Conservation (phyloP, 2,113 vertebrate species). For the Dromiciops gliroides region DNA sequence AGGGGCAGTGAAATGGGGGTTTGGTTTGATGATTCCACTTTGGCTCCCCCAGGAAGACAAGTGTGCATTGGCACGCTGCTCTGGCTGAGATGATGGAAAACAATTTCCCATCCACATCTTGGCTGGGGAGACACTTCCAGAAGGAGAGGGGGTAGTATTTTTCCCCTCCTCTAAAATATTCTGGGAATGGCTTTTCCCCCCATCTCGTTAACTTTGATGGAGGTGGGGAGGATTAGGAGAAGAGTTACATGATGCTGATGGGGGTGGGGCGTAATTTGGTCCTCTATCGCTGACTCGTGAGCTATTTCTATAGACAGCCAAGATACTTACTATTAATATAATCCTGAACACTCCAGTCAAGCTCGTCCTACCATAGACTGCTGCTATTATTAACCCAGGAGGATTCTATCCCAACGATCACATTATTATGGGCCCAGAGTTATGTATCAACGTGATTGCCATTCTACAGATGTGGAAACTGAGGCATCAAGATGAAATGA, state of each 20-base stretch:
- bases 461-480: not conserved
- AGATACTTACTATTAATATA: not conserved
- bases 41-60: not conserved
- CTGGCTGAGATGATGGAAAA: constrained; percentile 54
- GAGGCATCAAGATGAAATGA: not conserved
- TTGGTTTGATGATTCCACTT: not conserved
- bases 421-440: not conserved
- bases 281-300: not conserved
- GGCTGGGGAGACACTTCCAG: constrained; percentile 17
- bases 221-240: not conserved
- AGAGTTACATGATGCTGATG: not conserved
- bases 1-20: not conserved
- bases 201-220: not conserved
- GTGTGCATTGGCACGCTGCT: not conserved
- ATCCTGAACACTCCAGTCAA: not conserved
- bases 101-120: constrained; percentile 13
- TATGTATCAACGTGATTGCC: not conserved
- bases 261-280: too few relatives aligned
- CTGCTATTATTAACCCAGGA: not conserved
- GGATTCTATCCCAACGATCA: not conserved
- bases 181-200: not conserved
- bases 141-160: constrained; percentile 40
- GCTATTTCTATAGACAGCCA: not conserved
- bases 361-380: not conserved
- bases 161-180: not conserved